A percentile compares a stretch with the other conserved stretches of the same genome.
These are phyloP conservation scores for Gobio occitaniae DNA, from an alignment of 2,797 vertebrate species.

Conservation along the genomic window DNA sequence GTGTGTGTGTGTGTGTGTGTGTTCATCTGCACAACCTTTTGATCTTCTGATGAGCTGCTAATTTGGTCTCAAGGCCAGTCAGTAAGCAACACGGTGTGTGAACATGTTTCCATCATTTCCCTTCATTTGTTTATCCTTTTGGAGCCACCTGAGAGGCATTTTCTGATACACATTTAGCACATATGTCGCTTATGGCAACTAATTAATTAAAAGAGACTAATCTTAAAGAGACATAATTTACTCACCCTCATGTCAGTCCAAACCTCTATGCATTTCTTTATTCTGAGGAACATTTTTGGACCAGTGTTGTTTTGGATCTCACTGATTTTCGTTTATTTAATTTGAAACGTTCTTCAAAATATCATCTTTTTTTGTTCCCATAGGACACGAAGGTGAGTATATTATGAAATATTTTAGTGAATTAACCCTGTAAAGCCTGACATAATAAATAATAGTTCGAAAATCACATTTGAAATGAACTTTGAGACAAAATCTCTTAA, in stretches of 20 bases:
- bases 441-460: background rate
- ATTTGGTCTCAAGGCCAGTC: constrained; percentile 46
- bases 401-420: background rate
- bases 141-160: background rate
- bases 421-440: background rate
- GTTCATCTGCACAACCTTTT: constrained; percentile 49
- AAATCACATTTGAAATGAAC: background rate
- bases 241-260: background rate
- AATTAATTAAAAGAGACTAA: background rate
- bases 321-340: background rate
- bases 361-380: background rate
- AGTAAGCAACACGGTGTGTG: constrained; percentile 24
- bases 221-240: background rate
- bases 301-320: background rate
- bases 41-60: constrained; percentile 57
- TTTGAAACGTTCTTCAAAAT: background rate
- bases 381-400: too few relatives aligned
- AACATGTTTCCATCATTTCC: constrained; percentile 1
- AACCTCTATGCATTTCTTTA: background rate
- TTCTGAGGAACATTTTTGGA: background rate
- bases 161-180: background rate
- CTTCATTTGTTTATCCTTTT: constrained; percentile 28
- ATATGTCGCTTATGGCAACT: background rate
- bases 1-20: constrained; percentile 41
- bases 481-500: background rate